Evolutionary conservation across 2,797 vertebrate species (phyloP).

Genomic region (Limosa lapponica): DNA sequence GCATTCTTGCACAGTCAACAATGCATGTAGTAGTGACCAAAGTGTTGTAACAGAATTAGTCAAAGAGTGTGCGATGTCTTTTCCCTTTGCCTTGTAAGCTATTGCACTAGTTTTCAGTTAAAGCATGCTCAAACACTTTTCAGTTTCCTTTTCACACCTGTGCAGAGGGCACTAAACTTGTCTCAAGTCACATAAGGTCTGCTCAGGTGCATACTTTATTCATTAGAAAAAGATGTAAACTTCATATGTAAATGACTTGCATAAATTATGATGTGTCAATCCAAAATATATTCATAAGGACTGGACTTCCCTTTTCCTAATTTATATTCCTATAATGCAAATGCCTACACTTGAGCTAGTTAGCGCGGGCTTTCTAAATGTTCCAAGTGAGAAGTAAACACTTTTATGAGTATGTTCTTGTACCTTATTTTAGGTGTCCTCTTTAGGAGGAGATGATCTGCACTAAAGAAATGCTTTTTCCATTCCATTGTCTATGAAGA

Average conservation of each 20-base stretch:
- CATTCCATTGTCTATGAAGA: not conserved
- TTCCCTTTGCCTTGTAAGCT: not conserved
- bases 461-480: not conserved
- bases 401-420: not conserved
- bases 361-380: not conserved
- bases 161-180: not conserved
- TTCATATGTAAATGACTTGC: not conserved
- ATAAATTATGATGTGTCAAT: not conserved
- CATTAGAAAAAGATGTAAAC: not conserved
- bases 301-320: not conserved
- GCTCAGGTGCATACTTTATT: not conserved
- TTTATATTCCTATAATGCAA: not conserved
- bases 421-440: not conserved
- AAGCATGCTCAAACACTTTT: not conserved
- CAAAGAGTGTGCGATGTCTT: not conserved
- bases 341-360: not conserved
- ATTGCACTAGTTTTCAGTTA: accelerated
- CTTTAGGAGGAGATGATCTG: not conserved
- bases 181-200: not conserved
- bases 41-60: not conserved
- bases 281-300: not conserved
- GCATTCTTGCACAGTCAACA: not conserved
- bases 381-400: not conserved
- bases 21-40: accelerated
- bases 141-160: not conserved